Evolutionary conservation across 92 coral and sea anemone species (phyloP), one percentile per base, ranked within the genome.

Genomic region (Pocillopora meandrina): DNA sequence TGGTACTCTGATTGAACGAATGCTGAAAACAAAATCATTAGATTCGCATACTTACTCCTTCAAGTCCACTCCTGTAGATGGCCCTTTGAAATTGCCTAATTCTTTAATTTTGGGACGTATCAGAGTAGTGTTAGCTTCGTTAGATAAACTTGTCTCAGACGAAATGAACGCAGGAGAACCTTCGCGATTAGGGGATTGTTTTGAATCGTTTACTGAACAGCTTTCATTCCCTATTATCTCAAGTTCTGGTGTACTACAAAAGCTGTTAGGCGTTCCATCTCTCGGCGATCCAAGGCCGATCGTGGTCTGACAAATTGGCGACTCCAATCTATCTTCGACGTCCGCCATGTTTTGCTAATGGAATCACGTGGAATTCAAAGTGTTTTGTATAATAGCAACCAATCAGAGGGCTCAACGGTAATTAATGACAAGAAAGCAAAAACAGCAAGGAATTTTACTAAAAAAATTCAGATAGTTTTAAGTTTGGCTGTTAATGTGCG

Each of bases 281-380:
- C 79, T 80, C 10, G 74, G 73, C n/a, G 86, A 83, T 49, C 52
- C 79, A 61, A 83, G 61, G 80, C 64, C 86, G 61, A 83, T 74
- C 74, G 31, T 74, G 6, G 86, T 61, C 57, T 83, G 72, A 83
- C 86, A 83, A 47, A 61, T 49, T n/a, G 80, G 31, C 47, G 70
- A 82, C 57, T 82, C 86, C 15, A 73, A 73, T 55, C 52, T 73
- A 15, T 83, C 82, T 78, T 35, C 86, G 20, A 61, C 80, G 65
- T 83, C 86, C 73, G 86, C 86, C 86, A 83, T 83, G 86, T 83
- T 83, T 73, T 73, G 61, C 86, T 73, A 8, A 35, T 26, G 18
- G 72, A 74, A 83, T 83, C 86, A 83, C 86, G 80, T 83, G 86
- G 86, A 74, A 83, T 73, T 83, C 73, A 74, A 74, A 63, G 70